Conservation (phyloP, 2,113 vertebrate species). For the Gymnorhina tibicen region DNA sequence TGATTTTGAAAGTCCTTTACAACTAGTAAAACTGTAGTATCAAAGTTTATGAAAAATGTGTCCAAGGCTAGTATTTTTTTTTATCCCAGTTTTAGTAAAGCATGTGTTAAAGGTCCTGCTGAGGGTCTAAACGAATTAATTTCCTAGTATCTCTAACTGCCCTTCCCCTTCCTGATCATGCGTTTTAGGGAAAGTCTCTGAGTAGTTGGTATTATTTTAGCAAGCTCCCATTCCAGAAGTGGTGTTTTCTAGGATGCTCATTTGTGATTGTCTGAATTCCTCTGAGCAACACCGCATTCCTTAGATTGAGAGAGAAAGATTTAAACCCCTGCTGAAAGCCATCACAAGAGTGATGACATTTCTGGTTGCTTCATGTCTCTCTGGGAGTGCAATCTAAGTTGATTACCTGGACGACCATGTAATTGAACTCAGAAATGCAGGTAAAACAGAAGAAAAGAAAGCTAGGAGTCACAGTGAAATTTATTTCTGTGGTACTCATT, state of each 20-base stretch:
- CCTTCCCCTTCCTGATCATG: neutral
- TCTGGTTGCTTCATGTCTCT: neutral
- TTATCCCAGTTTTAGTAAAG: neutral
- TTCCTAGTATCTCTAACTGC: neutral
- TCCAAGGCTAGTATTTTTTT: neutral
- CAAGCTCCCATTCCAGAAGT: neutral
- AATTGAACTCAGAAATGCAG: neutral
- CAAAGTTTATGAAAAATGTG: neutral
- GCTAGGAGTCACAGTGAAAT: neutral
- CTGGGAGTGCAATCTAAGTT: neutral
- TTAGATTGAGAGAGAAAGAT: neutral
- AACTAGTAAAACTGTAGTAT: neutral
- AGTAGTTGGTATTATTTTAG: neutral
- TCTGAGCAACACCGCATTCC: neutral
- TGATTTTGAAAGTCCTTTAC: neutral
- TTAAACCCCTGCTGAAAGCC: conserved; percentile 26
- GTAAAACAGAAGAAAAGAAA: neutral
- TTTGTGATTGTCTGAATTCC: neutral
- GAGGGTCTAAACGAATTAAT: neutral
- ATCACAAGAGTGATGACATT: neutral
- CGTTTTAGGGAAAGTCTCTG: neutral
- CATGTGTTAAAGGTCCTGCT: neutral
- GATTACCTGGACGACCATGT: neutral
- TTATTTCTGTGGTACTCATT: neutral
- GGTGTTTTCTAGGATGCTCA: neutral